Percentiles rank a stretch among this genome's conserved stretches.
phyloP scores from a whole-genome alignment of 2,113 vertebrate genomes.

The Ochotona curzoniae region DNA sequence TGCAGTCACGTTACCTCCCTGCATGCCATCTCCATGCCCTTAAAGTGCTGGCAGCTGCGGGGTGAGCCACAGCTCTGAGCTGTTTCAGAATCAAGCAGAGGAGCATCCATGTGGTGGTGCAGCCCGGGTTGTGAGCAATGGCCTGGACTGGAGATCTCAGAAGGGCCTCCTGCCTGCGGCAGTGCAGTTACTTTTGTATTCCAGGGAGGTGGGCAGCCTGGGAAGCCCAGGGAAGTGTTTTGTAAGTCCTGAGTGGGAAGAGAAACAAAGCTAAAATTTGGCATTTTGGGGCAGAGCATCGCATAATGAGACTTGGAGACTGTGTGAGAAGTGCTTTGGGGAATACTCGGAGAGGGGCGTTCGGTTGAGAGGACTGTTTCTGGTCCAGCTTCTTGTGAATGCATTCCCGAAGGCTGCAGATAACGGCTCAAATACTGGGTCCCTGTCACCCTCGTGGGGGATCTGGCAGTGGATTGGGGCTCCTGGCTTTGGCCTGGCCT shows the following conservation, averaged over 20 bases:
- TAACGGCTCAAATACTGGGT: too few relatives aligned
- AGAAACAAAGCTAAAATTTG: not conserved
- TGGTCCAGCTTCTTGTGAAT: too few relatives aligned
- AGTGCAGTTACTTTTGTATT: not conserved
- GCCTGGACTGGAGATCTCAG: not conserved
- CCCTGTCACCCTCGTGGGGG: too few relatives aligned
- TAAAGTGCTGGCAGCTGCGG: not conserved
- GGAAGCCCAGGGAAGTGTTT: not conserved
- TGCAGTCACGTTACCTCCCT: not conserved
- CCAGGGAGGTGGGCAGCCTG: not conserved
- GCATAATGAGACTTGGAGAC: not conserved
- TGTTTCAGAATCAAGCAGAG: not conserved
- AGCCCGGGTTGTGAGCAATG: fast-evolving
- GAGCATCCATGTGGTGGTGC: not conserved
- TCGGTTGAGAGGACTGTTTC: too few relatives aligned
- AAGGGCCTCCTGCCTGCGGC: not conserved
- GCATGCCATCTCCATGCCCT: not conserved
- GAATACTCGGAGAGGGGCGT: too few relatives aligned
- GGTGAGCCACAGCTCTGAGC: not conserved
- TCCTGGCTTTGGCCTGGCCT: too few relatives aligned
- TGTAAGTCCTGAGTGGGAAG: not conserved
- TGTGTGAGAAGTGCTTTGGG: not conserved
- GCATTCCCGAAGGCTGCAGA: too few relatives aligned
- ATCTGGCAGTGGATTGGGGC: too few relatives aligned
- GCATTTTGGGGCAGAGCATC: not conserved